phyloP scores from a whole-genome alignment of 2,113 vertebrate genomes.

The Hypanus sabinus region DNA sequence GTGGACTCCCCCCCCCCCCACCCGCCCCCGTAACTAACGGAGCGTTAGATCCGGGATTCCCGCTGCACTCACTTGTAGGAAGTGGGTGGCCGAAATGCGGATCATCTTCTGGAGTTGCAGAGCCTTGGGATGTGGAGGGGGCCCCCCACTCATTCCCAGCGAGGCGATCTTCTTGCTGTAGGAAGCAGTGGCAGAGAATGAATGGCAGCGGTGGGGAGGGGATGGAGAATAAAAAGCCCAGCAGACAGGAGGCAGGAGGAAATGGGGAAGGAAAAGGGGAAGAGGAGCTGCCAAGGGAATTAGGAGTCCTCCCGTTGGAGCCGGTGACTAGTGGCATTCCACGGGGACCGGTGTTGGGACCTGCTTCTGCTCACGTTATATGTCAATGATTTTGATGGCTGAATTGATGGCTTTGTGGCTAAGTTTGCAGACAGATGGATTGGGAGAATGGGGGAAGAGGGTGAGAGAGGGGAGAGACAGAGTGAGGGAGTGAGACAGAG shows the following conservation, averaged over 20 bases:
- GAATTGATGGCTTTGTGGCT: too few relatives aligned
- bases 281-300: too few relatives aligned
- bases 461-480: neutral
- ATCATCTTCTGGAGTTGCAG: constrained; percentile 90
- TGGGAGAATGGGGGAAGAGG: neutral
- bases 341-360: too few relatives aligned
- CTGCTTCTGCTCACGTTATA: too few relatives aligned
- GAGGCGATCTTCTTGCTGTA: constrained; percentile 92
- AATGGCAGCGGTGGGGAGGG: neutral
- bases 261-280: neutral
- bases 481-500: neutral
- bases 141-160: constrained; percentile 75
- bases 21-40: too few relatives aligned
- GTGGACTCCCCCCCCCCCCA: too few relatives aligned
- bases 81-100: constrained; percentile 84
- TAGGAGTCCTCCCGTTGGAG: too few relatives aligned
- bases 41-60: neutral
- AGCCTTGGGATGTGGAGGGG: constrained; percentile 72
- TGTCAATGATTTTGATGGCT: too few relatives aligned
- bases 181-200: neutral
- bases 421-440: too few relatives aligned
- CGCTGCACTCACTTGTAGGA: constrained; percentile 72
- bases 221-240: too few relatives aligned
- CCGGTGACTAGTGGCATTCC: too few relatives aligned
- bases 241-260: too few relatives aligned